phyloP scores from a whole-genome alignment of 2,888 invertebrate genomes.

The Monoplex corrugatus region DNA sequence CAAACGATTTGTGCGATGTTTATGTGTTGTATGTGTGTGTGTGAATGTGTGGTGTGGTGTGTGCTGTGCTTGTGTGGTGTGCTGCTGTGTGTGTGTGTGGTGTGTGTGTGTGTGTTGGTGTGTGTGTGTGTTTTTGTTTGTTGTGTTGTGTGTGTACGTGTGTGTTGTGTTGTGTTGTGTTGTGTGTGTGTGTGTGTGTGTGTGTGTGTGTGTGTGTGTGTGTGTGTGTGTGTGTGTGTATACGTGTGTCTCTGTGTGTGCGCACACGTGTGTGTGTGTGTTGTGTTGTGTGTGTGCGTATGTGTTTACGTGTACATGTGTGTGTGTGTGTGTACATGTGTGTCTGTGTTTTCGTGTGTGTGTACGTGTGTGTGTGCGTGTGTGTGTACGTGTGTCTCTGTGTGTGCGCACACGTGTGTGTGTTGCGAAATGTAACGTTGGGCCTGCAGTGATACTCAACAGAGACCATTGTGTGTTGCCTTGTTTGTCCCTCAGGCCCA shows the following conservation, averaged over 20 bases:
- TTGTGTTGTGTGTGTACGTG: background rate
- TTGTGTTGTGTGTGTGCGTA: background rate
- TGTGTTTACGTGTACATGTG: background rate
- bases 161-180: background rate
- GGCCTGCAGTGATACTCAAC: too few species aligned
- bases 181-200: conserved; percentile 13
- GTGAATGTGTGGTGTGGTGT: too few species aligned
- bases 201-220: conserved; percentile 41
- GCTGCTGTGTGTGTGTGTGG: conserved; percentile 33
- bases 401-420: background rate
- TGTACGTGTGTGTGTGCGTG: background rate
- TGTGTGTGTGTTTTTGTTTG: background rate
- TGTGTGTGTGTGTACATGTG: background rate
- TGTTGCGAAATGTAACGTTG: background rate
- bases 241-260: background rate
- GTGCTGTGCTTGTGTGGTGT: too few species aligned
- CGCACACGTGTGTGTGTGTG: background rate
- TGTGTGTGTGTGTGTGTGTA: background rate
- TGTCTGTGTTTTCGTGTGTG: background rate
- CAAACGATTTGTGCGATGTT: too few species aligned
- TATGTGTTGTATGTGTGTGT: too few species aligned
- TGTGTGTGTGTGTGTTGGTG: background rate
- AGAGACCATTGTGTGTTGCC: too few species aligned
- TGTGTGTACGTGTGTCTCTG: background rate
- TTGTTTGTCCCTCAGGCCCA: too few species aligned